phyloP scores from a whole-genome alignment of 2,888 invertebrate species.

The Brachylomia viminalis region DNA sequence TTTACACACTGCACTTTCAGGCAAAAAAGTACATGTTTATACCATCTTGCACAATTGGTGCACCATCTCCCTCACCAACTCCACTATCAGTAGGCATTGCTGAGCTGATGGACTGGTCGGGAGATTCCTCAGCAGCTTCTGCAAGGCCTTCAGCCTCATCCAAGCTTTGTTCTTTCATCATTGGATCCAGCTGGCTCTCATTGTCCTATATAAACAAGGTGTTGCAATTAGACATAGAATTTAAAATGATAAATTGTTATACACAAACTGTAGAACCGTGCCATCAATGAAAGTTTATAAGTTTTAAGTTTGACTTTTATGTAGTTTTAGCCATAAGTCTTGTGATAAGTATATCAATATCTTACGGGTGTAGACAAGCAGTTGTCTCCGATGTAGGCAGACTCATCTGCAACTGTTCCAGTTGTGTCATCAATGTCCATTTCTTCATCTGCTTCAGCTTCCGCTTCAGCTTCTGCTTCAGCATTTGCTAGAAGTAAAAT shows the following conservation, averaged over 20 bases:
- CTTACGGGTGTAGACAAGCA: slow-evolving; percentile 88
- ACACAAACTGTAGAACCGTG: background rate
- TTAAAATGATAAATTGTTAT: background rate
- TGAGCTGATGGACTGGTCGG: slow-evolving; percentile 88
- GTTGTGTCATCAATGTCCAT: slow-evolving; percentile 88
- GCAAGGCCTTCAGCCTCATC: slow-evolving; percentile 80
- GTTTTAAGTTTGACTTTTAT: too few species aligned
- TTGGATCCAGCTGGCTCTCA: slow-evolving; percentile 81
- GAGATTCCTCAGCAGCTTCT: slow-evolving; percentile 85
- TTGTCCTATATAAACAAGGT: slow-evolving; percentile 69
- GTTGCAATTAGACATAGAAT: background rate
- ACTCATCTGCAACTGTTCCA: slow-evolving; percentile 82
- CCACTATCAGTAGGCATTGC: slow-evolving; percentile 86
- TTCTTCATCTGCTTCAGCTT: slow-evolving; percentile 77
- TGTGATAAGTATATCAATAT: slow-evolving; percentile 24
- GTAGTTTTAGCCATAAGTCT: background rate
- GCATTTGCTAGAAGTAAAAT: slow-evolving; percentile 71
- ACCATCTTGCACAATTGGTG: slow-evolving; percentile 86
- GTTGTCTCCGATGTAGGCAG: slow-evolving; percentile 88
- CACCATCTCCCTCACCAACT: slow-evolving; percentile 83
- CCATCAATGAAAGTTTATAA: background rate
- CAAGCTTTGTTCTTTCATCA: slow-evolving; percentile 80
- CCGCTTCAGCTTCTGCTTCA: slow-evolving; percentile 66
- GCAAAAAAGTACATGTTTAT: slow-evolving; percentile 10
- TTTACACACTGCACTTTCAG: background rate